Percentiles rank a stretch among this genome's conserved stretches.
These are phyloP conservation scores for Mesitornis unicolor DNA, from an alignment of 2,113 vertebrate genomes.

Conservation along the genomic window DNA sequence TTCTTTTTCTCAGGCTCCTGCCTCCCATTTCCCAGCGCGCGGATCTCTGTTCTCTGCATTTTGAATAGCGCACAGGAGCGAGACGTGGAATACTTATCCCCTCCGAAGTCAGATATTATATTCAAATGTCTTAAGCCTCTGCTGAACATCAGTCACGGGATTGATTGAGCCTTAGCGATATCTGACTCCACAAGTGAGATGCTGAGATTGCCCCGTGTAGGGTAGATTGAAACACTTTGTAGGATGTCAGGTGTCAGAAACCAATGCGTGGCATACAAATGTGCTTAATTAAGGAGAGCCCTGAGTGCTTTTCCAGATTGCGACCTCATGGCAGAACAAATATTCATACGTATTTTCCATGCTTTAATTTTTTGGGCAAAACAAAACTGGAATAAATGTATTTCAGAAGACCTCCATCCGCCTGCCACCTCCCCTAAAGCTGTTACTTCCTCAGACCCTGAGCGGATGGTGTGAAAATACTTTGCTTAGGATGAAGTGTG, in stretches of 20 bases:
- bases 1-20: conserved; percentile 5
- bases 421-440: background rate
- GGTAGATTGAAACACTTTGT: background rate
- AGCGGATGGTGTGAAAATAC: background rate
- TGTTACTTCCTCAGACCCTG: background rate
- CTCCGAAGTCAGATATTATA: background rate
- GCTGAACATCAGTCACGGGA: background rate
- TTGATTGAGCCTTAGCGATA: background rate
- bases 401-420: background rate
- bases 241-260: background rate
- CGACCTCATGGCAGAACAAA: background rate
- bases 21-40: background rate
- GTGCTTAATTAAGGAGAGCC: conserved; percentile 4
- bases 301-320: background rate
- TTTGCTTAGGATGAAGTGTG: background rate
- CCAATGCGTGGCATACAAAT: background rate
- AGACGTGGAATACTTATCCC: conserved; percentile 39
- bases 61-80: background rate
- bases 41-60: background rate
- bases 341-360: background rate
- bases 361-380: background rate
- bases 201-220: background rate
- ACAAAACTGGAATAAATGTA: background rate
- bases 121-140: background rate
- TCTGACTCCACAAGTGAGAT: background rate